A percentile compares a stretch with the other conserved stretches of the same genome.
Evolutionary conservation across 1,140 invertebrate species (phyloP).

Genomic region (Drosophila ironensis): DNA sequence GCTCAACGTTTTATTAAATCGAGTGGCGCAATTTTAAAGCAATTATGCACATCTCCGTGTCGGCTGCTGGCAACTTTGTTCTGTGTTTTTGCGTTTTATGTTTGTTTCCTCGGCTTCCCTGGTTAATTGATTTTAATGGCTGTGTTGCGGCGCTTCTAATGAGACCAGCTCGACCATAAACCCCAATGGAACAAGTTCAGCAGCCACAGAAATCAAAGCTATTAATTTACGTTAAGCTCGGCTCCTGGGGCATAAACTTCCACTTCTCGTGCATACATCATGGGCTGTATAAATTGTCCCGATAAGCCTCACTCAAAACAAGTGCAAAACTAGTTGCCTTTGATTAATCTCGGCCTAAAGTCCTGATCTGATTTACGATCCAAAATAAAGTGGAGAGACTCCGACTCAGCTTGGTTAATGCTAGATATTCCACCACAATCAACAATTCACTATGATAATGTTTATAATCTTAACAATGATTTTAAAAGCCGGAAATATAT

Average conservation of each 20-base stretch:
- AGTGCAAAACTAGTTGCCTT: not conserved
- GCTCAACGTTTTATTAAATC: slow-evolving; percentile 41
- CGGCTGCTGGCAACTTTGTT: slow-evolving; percentile 21
- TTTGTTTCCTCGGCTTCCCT: not conserved
- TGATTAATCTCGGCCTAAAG: slow-evolving; percentile 12
- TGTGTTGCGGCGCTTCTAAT: slow-evolving; percentile 24
- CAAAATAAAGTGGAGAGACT: not conserved
- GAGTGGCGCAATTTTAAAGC: slow-evolving; percentile 64
- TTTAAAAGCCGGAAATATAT: too few species aligned
- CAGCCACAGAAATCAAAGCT: slow-evolving; percentile 32
- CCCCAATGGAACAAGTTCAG: slow-evolving; percentile 28
- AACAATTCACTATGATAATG: too few species aligned
- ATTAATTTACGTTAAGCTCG: slow-evolving; percentile 39
- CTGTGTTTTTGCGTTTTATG: slow-evolving; percentile 21
- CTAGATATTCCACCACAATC: too few species aligned
- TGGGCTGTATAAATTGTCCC: slow-evolving; percentile 2
- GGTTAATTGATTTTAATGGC: slow-evolving; percentile 54
- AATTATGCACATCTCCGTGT: slow-evolving; percentile 40
- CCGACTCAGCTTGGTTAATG: not conserved
- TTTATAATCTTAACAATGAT: too few species aligned
- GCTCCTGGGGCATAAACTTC: slow-evolving; percentile 9
- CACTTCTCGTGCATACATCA: slow-evolving; percentile 21
- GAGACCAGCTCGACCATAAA: slow-evolving; percentile 36
- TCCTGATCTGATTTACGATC: slow-evolving; percentile 7
- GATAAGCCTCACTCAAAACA: slow-evolving; percentile 15